Percentiles rank a stretch among this genome's conserved stretches.
These are phyloP conservation scores for Tragelaphus strepsiceros DNA, from an alignment of 2,113 vertebrate species.

Conservation along the genomic window DNA sequence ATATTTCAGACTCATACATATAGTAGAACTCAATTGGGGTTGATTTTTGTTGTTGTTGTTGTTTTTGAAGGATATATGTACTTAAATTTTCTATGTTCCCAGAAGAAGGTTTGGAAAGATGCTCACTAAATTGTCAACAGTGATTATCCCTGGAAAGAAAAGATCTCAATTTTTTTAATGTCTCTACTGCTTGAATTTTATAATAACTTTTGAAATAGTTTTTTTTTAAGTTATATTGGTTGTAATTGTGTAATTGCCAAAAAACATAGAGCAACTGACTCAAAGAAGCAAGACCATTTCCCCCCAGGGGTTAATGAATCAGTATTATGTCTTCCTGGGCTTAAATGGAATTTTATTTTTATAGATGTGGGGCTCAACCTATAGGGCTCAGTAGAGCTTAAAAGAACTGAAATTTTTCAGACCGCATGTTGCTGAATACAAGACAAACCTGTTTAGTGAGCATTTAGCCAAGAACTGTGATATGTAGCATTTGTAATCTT, in stretches of 20 bases:
- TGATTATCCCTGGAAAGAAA: not conserved
- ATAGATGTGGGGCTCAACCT: not conserved
- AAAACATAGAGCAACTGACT: not conserved
- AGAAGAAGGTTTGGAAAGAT: not conserved
- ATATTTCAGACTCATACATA: not conserved
- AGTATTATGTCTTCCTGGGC: not conserved
- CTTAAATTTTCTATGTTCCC: not conserved
- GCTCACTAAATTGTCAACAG: not conserved
- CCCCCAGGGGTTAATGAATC: not conserved
- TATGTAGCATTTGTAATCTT: not conserved
- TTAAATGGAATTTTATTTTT: constrained; percentile 30
- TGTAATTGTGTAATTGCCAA: not conserved
- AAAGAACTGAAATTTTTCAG: not conserved
- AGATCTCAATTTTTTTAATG: not conserved
- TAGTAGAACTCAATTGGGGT: not conserved
- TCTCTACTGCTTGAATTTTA: not conserved
- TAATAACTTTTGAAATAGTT: not conserved
- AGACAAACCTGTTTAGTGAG: not conserved
- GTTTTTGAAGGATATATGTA: not conserved
- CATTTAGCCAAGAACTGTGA: not conserved
- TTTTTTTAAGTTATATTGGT: not conserved
- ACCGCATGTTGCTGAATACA: not conserved
- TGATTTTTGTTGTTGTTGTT: not conserved
- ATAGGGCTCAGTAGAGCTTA: not conserved
- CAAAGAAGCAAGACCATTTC: not conserved